Evolutionary conservation across 2,888 invertebrate genomes (phyloP).

Genomic region (Caenorhabditis sp.): DNA sequence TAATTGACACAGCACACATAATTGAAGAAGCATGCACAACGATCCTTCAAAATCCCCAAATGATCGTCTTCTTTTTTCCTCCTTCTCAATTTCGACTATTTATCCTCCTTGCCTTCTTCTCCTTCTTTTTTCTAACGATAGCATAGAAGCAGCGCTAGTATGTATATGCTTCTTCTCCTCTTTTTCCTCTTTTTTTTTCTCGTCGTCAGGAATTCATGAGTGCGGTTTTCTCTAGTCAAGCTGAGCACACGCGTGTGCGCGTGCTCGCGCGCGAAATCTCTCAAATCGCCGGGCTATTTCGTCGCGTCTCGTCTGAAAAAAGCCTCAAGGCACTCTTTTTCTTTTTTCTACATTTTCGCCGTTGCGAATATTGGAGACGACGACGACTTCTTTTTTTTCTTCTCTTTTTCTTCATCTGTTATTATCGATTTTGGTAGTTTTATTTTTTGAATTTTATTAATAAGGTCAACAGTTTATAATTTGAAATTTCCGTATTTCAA

Average conservation of each 20-base stretch:
- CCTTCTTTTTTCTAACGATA: neutral
- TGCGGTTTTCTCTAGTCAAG: slow-evolving; percentile 17
- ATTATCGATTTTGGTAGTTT: slow-evolving; percentile 25
- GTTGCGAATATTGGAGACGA: slow-evolving; percentile 4
- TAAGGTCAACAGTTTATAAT: no score
- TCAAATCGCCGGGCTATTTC: neutral
- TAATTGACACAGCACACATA: slow-evolving; percentile 1
- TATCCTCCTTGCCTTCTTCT: slow-evolving; percentile 24
- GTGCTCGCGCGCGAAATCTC: slow-evolving; percentile 5
- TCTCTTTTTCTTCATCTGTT: slow-evolving; percentile 7
- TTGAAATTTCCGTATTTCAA: no score
- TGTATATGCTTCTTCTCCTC: neutral
- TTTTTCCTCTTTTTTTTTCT: neutral
- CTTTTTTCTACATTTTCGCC: neutral
- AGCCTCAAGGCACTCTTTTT: slow-evolving; percentile 11
- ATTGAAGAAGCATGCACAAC: neutral
- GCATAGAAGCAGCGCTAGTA: no score
- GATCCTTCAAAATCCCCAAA: slow-evolving; percentile 1
- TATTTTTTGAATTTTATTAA: neutral
- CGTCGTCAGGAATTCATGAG: slow-evolving; percentile 40
- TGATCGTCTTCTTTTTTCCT: slow-evolving; percentile 2
- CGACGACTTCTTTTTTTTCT: slow-evolving; percentile 15
- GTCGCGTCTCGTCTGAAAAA: neutral
- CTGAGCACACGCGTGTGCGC: slow-evolving; percentile 14
- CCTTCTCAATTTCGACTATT: slow-evolving; percentile 30